Evolutionary conservation across 2,113 vertebrate species (phyloP).

Genomic region (Microtus oregoni): DNA sequence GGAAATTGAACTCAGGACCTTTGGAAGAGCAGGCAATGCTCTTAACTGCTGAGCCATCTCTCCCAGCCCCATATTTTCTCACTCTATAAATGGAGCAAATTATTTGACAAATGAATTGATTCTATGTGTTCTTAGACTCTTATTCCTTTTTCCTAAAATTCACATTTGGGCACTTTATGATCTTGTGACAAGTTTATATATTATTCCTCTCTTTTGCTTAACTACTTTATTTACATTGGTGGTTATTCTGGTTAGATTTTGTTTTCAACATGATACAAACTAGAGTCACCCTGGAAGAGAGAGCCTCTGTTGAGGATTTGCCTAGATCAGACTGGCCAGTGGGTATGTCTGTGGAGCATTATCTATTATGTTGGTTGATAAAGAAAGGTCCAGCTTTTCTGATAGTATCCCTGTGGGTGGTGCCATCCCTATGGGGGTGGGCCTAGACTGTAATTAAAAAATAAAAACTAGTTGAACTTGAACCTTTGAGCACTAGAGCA

Average conservation of each 20-base stretch:
- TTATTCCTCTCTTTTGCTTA: constrained; percentile 41
- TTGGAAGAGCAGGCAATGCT: too few species aligned
- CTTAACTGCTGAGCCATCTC: too few species aligned
- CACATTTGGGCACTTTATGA: constrained; percentile 8
- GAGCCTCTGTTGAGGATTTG: too few species aligned
- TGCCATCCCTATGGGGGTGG: not conserved
- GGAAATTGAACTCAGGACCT: too few species aligned
- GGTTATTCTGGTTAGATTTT: not conserved
- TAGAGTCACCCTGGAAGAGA: not conserved
- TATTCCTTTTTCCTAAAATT: constrained; percentile 48
- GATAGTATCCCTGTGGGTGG: not conserved
- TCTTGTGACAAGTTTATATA: not conserved
- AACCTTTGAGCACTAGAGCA: not conserved
- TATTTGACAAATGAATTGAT: constrained; percentile 50
- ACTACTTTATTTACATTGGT: constrained; percentile 21
- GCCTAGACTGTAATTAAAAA: not conserved
- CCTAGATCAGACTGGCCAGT: not conserved
- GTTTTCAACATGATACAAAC: not conserved
- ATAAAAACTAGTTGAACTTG: not conserved
- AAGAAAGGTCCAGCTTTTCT: not conserved
- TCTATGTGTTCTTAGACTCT: constrained; percentile 26
- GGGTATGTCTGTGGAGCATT: not conserved
- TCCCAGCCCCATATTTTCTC: not conserved
- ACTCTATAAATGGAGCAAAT: not conserved
- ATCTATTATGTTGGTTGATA: not conserved